phyloP scores from a whole-genome alignment of 2,888 invertebrate species.

The Hypolimnas misippus region DNA sequence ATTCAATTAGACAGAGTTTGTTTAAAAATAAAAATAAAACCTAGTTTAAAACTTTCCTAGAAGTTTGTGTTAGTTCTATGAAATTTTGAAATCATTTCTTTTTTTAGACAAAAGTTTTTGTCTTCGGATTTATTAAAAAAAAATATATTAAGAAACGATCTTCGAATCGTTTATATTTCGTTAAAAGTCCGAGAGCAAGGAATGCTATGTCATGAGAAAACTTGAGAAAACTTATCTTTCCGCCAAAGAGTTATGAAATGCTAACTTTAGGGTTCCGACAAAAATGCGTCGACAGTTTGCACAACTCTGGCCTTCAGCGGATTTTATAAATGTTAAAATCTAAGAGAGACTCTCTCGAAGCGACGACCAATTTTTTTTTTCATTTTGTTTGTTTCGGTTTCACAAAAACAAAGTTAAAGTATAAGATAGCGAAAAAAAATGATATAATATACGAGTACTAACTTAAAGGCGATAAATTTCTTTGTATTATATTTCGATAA shows the following conservation, averaged over 20 bases:
- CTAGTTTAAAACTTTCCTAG: not conserved
- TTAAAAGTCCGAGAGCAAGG: constrained; percentile 46
- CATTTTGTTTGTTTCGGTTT: constrained; percentile 34
- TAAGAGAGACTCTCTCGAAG: constrained; percentile 20
- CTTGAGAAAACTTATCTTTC: constrained; percentile 66
- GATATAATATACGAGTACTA: constrained; percentile 40
- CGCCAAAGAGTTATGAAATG: constrained; percentile 77
- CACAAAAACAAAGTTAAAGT: constrained; percentile 38
- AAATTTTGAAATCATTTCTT: not conserved
- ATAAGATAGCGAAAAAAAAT: constrained; percentile 41
- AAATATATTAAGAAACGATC: constrained; percentile 37
- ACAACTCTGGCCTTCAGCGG: constrained; percentile 68
- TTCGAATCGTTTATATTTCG: constrained; percentile 53
- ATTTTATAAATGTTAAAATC: constrained; percentile 52
- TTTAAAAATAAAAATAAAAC: not conserved
- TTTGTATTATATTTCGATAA: constrained; percentile 36
- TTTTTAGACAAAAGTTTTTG: not conserved
- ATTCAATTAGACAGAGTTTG: not conserved
- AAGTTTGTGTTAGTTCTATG: too few relatives aligned
- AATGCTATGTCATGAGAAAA: constrained; percentile 70
- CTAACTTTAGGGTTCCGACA: constrained; percentile 69
- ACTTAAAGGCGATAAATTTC: constrained; percentile 43
- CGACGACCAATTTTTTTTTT: constrained; percentile 26
- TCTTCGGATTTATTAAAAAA: not conserved
- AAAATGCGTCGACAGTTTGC: constrained; percentile 66